Conservation (phyloP, 2,888 invertebrate genomes). For the Heliconius hortense region DNA sequence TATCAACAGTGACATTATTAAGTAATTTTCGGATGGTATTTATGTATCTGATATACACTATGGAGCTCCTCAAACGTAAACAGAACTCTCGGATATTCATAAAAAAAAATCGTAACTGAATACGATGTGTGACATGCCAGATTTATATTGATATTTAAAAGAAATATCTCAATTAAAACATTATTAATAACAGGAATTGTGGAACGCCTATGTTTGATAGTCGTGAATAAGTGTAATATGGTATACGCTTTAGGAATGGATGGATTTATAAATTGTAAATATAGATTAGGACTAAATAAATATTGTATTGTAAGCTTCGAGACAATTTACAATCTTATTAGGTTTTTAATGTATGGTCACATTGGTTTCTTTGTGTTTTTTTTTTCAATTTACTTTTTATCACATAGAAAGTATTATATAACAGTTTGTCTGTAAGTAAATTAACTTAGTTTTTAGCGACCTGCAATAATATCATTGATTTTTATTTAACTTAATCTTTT, state of each 20-base stretch:
- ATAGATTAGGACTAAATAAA: conserved; percentile 24
- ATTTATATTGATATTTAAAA: neutral
- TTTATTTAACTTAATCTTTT: neutral
- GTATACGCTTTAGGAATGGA: conserved; percentile 65
- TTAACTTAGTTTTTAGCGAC: neutral
- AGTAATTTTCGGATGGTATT: neutral
- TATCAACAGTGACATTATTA: neutral
- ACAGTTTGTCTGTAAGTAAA: neutral
- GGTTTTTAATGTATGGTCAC: neutral
- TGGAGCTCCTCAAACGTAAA: neutral
- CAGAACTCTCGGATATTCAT: neutral
- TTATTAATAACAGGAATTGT: conserved; percentile 4
- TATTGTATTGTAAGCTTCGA: conserved; percentile 13
- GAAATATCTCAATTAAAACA: neutral
- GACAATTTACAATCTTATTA: conserved; percentile 1
- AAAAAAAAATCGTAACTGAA: neutral
- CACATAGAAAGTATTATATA: neutral
- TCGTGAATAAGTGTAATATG: conserved; percentile 32
- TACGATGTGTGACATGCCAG: too few species aligned
- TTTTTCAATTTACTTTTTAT: neutral
- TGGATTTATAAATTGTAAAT: conserved; percentile 40
- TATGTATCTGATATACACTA: neutral
- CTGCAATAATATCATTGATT: conserved; percentile 8
- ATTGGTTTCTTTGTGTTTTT: neutral
- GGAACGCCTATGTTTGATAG: neutral